These are phyloP conservation scores for Paracentrotus lividus DNA, from an alignment of 53 echinoderm and acorn worm genomes.

Conservation along the genomic window DNA sequence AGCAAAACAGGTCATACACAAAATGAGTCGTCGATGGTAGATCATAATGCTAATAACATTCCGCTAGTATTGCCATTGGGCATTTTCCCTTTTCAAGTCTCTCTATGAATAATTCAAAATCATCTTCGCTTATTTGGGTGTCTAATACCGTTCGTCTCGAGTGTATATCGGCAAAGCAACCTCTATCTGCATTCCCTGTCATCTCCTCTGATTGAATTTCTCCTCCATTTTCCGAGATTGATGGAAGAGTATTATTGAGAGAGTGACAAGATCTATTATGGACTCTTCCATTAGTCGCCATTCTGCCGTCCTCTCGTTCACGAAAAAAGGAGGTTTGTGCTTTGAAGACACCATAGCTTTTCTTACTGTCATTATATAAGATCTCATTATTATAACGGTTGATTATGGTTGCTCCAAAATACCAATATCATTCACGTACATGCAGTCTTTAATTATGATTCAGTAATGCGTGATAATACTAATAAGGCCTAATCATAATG, in stretches of 20 bases:
- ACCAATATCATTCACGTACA: too few species aligned
- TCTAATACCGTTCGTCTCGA: slow-evolving; percentile 1
- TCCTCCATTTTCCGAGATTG: background rate
- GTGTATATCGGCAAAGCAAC: background rate
- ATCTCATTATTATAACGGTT: too few species aligned
- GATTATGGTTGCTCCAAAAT: too few species aligned
- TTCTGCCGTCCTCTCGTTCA: background rate
- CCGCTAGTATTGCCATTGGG: background rate
- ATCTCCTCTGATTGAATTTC: slow-evolving; percentile 35
- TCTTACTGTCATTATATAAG: too few species aligned
- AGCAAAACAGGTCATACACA: slow-evolving; percentile 31
- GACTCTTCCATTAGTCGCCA: background rate
- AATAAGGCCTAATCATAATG: too few species aligned
- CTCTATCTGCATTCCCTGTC: background rate
- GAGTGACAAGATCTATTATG: background rate
- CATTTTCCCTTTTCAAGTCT: slow-evolving; percentile 40
- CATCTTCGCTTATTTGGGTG: slow-evolving; percentile 40
- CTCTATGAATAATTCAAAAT: slow-evolving; percentile 59
- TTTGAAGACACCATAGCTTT: background rate
- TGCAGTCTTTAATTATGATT: too few species aligned
- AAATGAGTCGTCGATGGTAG: background rate
- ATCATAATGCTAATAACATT: slow-evolving; percentile 49
- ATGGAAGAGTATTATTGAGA: background rate
- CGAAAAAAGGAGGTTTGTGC: background rate
- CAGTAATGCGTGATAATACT: too few species aligned